Conservation (phyloP, 2,113 vertebrate species). For the Rhynchopsitta pachyrhyncha region DNA sequence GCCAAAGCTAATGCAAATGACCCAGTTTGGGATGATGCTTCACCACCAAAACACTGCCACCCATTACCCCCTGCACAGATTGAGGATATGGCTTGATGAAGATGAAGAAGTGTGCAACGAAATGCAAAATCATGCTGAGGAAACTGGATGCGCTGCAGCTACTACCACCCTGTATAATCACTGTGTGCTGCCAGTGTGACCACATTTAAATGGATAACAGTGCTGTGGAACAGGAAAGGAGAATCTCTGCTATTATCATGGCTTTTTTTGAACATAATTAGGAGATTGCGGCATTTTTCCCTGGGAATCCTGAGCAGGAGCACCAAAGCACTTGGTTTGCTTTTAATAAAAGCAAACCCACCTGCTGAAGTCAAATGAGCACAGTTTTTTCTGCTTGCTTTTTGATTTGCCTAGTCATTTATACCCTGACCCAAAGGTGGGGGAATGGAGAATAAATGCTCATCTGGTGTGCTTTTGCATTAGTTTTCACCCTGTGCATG, state of each 20-base stretch:
- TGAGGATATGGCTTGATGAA: rapidly evolving
- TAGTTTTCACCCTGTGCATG: neutral
- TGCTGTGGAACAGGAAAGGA: neutral
- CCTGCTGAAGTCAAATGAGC: neutral
- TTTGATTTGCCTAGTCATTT: neutral
- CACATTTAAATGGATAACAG: neutral
- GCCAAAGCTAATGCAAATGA: neutral
- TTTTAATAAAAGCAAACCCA: neutral
- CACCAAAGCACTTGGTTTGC: neutral
- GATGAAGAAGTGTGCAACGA: neutral
- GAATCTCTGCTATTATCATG: neutral
- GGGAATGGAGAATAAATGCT: neutral
- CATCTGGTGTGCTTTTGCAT: neutral
- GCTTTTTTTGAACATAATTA: neutral
- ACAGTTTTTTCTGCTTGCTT: neutral
- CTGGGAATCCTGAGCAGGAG: neutral
- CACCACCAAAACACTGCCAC: neutral
- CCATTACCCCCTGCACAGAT: neutral
- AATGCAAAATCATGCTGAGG: neutral
- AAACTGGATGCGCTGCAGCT: rapidly evolving
- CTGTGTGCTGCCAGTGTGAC: rapidly evolving
- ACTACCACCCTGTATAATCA: rapidly evolving
- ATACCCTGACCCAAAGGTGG: neutral
- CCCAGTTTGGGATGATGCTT: neutral
- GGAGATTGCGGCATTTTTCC: neutral